Conservation (phyloP, 2,888 invertebrate species). For the Palloptera scutellata region DNA sequence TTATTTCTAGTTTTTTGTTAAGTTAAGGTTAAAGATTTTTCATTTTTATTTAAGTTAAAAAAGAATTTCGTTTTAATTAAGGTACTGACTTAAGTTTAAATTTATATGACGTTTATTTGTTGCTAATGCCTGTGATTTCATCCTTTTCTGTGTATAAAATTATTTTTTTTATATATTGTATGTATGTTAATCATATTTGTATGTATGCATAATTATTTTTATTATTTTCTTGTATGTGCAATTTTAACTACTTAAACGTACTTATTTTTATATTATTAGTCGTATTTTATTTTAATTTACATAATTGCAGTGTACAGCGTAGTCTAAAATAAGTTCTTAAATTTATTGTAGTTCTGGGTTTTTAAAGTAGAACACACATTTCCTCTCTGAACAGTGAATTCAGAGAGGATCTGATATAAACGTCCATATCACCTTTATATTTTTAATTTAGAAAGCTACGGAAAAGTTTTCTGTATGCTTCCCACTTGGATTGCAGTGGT, state of each 20-base stretch:
- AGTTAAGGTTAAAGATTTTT: constrained; percentile 32
- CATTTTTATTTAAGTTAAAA: constrained; percentile 21
- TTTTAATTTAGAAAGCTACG: too few relatives aligned
- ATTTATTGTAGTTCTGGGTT: not conserved
- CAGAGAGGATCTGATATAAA: too few relatives aligned
- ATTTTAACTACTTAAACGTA: not conserved
- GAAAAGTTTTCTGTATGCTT: too few relatives aligned
- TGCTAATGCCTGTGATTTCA: constrained; percentile 22
- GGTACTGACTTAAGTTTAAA: constrained; percentile 32
- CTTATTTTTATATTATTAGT: not conserved
- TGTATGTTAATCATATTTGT: constrained; percentile 4
- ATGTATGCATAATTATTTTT: constrained; percentile 21
- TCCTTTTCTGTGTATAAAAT: constrained; percentile 25
- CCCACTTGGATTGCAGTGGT: too few relatives aligned
- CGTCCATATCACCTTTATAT: too few relatives aligned
- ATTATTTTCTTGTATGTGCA: constrained; percentile 10
- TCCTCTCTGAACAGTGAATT: too few relatives aligned
- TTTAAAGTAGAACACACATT: too few relatives aligned
- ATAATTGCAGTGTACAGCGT: not conserved
- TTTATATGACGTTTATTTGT: constrained; percentile 4
- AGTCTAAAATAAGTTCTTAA: not conserved
- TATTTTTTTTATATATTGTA: constrained; percentile 10
- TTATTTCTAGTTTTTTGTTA: constrained; percentile 23
- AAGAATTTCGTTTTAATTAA: constrained; percentile 19
- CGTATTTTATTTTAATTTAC: not conserved